A percentile compares a stretch with the other conserved stretches of the same genome.
Conservation (phyloP, 2,797 vertebrate species). For the Premnoplex brunnescens region DNA sequence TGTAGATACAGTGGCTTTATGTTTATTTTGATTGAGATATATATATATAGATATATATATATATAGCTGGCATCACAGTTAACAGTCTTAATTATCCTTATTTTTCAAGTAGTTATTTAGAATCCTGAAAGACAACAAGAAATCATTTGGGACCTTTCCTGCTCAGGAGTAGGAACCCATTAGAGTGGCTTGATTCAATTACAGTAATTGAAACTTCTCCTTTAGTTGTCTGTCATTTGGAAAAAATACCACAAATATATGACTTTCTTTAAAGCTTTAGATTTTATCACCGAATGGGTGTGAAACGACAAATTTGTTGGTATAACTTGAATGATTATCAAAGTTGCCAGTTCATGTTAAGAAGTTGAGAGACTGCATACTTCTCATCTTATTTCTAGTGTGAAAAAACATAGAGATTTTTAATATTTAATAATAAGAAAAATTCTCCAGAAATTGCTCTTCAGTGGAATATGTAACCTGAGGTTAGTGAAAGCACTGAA, state of each 20-base stretch:
- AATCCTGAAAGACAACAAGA: neutral
- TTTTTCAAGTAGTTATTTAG: neutral
- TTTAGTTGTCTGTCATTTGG: neutral
- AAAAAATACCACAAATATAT: neutral
- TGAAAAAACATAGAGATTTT: neutral
- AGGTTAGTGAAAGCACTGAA: neutral
- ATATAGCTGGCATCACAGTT: neutral
- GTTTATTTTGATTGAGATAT: neutral
- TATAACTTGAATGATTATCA: neutral
- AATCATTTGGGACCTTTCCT: neutral
- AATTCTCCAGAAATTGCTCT: neutral
- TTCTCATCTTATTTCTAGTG: neutral
- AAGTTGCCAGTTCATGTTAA: neutral
- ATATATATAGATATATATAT: too few species aligned
- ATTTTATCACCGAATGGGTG: neutral
- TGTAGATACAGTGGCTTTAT: neutral
- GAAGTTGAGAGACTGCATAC: neutral
- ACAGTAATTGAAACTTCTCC: neutral
- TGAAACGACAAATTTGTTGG: neutral
- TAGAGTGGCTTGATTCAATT: neutral
- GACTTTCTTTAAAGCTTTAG: neutral
- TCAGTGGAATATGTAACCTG: neutral
- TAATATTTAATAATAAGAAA: neutral
- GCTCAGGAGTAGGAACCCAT: neutral
- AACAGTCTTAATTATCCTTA: neutral